Evolutionary conservation across 2,888 invertebrate genomes (phyloP).

Genomic region (Melipona beecheii): DNA sequence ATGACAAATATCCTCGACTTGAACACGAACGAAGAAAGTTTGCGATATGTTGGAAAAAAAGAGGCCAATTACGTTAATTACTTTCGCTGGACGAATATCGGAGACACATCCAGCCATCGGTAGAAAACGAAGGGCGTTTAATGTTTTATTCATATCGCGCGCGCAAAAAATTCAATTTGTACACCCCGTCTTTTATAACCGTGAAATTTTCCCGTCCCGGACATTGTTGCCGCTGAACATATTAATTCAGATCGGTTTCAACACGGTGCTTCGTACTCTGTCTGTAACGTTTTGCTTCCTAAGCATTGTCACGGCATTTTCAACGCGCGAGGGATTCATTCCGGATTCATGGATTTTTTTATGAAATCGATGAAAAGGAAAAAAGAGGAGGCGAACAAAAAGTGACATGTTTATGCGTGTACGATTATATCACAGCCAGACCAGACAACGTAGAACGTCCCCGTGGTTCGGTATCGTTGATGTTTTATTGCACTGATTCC

Average conservation of each 20-base stretch:
- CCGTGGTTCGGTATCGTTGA: constrained; percentile 29
- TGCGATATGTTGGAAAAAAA: fast-evolving
- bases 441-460: constrained; percentile 9
- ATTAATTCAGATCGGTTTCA: constrained; percentile 11
- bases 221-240: neutral
- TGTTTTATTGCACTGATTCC: constrained; percentile 66
- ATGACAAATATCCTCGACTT: neutral
- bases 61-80: too few species aligned
- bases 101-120: neutral
- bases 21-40: neutral
- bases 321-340: neutral
- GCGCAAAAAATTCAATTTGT: neutral
- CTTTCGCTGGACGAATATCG: neutral
- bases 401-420: constrained; percentile 8
- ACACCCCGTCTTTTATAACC: neutral
- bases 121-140: neutral
- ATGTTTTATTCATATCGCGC: neutral
- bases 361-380: neutral
- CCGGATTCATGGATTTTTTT: constrained; percentile 21
- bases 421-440: constrained; percentile 1
- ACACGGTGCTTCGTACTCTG: neutral
- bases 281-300: neutral
- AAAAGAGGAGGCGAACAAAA: neutral
- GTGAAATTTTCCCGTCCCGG: neutral
- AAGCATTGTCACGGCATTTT: neutral